Base-by-base conservation (phyloP, 1,140 invertebrate species). In the Macrosteles quadrilineatus region DNA sequence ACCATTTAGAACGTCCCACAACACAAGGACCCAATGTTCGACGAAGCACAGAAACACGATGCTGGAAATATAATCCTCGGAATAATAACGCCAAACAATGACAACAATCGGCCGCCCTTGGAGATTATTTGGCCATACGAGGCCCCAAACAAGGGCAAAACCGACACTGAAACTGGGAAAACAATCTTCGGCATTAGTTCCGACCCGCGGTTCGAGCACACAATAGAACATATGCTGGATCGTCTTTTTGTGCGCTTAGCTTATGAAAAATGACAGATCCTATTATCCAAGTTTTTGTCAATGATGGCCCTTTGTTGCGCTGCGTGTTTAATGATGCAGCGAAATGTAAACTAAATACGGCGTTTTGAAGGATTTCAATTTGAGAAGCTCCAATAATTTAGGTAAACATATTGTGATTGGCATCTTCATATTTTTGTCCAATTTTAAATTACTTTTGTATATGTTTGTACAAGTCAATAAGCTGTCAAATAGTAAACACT, bases 181-280 rank as follows among this genome's bases (percentile, higher is more conserved):
- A 59, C 55, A 59, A 59, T 59, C 55, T 59, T 50, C 23, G 55
- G 55, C 55, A 59, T 59, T 30, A 30, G 55, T 59, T 59, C 55
- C 55, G 55, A 25, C 4, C 21, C 55, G 14, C n/a, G 9, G 25
- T 4, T 50, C 21, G n/a, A n/a, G n/a, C n/a, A 4, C 14, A 50
- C 47, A 50, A 50, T 50, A 23, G 55, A 59, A 59, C 55, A 59
- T 29, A 59, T 59, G 55, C 27, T 59, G 3, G 55, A 59, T 25
- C 55, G 27, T 6, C 23, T 59, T 59, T 59, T 59, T 59, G 55
- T 59, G 14, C 55, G 23, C 14, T 50, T 23, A 59, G 55, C 14
- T 59, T 59, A 59, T 59, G 12, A 59, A 59, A 59, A 59, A 59
- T 59, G 55, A 59, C 55, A 59, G 55, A 59, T 59, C 55, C 55